Evolutionary conservation across 1,140 invertebrate species (phyloP), one percentile per base, ranked within the genome.

Genomic region (Lepidurus packardi): DNA sequence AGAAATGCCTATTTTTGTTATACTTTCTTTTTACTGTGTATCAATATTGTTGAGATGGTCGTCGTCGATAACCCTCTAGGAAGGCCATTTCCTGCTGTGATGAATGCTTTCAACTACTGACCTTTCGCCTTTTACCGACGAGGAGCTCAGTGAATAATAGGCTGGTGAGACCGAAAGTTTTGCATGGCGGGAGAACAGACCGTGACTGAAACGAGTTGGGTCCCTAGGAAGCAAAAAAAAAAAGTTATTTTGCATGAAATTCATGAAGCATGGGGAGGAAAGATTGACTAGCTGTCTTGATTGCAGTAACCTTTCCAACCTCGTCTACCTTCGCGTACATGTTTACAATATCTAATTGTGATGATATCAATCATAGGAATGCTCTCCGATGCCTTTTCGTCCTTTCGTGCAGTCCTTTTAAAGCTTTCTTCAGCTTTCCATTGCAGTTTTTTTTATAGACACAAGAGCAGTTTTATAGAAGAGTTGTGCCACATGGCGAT

Each of bases 341-440:
- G 53, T 65, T 65, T 65, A 65, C 53, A 65, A 16, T 65, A 65
- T 65, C 53, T 65, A 65, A 65, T 65, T 65, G 53, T 65, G 53
- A 7, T n/a, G 53, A 6, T 21, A 65, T 16, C 16, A 21, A 7
- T 65, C 53, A 2, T 34, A 34, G 3, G 34, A 34, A 34, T 34
- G 3, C 34, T 34, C 4, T 34, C 2, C 34, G 34, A 34, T 3
- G 34, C 34, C 34, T 34, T 34, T 34, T 34, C 34, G 34, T 34
- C 34, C 34, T n/a, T n/a, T 34, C 34, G 34, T 34, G 34, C 34
- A 34, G 34, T 34, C 34, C 34, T 34, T 34, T 34, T 34, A 34
- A 34, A 34, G 34, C 34, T 34, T 34, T 4, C 34, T 34, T 34
- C 34, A 34, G 34, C 34, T 34, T 34, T 34, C 34, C 34, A 34